Evolutionary conservation across 2,797 vertebrate genomes (phyloP).

Genomic region (Dicrostonyx torquatus): DNA sequence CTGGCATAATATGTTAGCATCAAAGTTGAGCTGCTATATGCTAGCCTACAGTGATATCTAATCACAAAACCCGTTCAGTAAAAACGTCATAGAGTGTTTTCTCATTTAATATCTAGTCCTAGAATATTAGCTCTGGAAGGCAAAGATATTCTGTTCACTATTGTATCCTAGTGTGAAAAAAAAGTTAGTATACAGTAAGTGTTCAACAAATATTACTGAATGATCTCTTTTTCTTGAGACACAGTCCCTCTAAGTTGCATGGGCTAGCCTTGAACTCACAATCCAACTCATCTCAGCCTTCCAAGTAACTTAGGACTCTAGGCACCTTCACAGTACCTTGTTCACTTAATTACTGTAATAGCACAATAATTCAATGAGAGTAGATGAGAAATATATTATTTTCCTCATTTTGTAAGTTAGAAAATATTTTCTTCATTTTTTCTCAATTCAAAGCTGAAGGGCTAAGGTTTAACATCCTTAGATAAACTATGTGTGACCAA

Average conservation of each 20-base stretch:
- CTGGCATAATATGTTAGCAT: not conserved
- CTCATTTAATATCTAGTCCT: not conserved
- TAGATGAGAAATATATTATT: not conserved
- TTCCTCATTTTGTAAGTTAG: not conserved
- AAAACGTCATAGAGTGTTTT: not conserved
- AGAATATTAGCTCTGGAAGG: not conserved
- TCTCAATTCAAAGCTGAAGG: not conserved
- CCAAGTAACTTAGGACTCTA: not conserved
- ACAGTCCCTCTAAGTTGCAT: not conserved
- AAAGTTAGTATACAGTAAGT: not conserved
- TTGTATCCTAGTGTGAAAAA: not conserved
- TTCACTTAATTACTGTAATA: not conserved
- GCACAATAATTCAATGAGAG: not conserved
- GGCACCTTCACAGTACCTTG: not conserved
- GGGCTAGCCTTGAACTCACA: not conserved
- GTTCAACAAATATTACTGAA: not conserved
- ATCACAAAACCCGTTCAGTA: not conserved
- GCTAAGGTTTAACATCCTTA: not conserved
- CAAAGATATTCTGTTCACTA: constrained; percentile 17
- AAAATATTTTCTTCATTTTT: not conserved
- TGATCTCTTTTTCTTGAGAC: not conserved
- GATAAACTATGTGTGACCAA: not conserved
- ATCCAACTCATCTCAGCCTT: not conserved
- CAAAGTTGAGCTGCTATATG: not conserved
- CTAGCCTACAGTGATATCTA: not conserved